Conservation (phyloP, 2,888 invertebrate species). For the Orchestes rusci region DNA sequence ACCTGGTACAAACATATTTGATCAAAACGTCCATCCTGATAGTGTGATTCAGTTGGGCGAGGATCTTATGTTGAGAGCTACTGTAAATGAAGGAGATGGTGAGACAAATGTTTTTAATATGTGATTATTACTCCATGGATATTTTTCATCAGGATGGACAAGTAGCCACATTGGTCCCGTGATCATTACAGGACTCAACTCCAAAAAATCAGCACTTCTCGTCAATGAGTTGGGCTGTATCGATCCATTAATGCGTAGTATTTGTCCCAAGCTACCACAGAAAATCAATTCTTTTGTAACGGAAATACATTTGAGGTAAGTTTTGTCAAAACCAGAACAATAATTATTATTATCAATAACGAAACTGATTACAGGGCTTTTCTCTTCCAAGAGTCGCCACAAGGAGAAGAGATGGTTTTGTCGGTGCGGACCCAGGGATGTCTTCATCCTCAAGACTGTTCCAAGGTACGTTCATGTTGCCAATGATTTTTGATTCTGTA, state of each 20-base stretch:
- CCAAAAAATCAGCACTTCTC: conserved; percentile 38
- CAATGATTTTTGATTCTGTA: too few relatives aligned
- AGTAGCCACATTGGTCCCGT: conserved; percentile 51
- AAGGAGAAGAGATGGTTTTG: conserved; percentile 51
- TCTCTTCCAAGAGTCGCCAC: conserved; percentile 53
- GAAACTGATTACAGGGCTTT: conserved; percentile 46
- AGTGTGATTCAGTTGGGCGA: conserved; percentile 52
- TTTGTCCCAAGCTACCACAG: conserved; percentile 45
- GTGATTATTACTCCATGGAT: too few relatives aligned
- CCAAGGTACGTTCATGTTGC: conserved; percentile 37
- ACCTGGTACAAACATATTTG: conserved; percentile 45
- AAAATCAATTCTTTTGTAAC: conserved; percentile 42
- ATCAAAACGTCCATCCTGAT: conserved; percentile 46
- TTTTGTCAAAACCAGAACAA: background rate
- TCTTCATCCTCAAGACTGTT: conserved; percentile 48
- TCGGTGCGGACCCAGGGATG: conserved; percentile 51
- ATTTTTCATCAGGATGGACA: conserved; percentile 53
- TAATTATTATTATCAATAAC: background rate
- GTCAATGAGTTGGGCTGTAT: conserved; percentile 46
- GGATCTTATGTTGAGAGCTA: conserved; percentile 48
- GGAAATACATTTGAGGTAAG: conserved; percentile 34
- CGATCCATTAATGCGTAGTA: conserved; percentile 43
- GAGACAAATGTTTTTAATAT: too few relatives aligned
- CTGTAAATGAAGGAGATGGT: conserved; percentile 52
- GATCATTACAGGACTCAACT: conserved; percentile 37